Percentiles rank a stretch among this genome's conserved stretches.
phyloP scores from a whole-genome alignment of 2,888 invertebrate species.

The Mamestra brassicae region DNA sequence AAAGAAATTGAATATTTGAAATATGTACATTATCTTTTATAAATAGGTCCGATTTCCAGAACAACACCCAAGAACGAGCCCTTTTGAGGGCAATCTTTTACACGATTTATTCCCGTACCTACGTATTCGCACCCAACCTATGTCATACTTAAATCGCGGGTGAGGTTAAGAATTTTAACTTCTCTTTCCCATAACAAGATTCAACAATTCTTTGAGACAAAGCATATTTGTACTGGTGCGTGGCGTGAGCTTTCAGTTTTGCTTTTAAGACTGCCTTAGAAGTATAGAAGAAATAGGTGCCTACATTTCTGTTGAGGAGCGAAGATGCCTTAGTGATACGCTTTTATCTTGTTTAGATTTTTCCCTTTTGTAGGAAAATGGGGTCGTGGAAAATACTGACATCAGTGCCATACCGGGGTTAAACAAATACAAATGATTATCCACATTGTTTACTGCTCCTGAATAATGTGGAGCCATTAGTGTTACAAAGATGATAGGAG shows the following conservation, averaged over 20 bases:
- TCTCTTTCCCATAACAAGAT: background rate
- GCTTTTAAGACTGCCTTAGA: conserved; percentile 5
- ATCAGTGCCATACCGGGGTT: no score
- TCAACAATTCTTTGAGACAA: conserved; percentile 6
- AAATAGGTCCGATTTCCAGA: no score
- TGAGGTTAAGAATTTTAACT: conserved; percentile 18
- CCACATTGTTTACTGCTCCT: conserved; percentile 15
- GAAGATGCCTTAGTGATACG: conserved; percentile 5
- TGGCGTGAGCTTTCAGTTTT: conserved; percentile 16
- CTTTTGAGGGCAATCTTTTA: no score
- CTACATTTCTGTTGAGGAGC: background rate
- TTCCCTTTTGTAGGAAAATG: conserved; percentile 26
- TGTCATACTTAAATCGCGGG: background rate
- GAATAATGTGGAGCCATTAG: conserved; percentile 34
- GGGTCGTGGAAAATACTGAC: background rate
- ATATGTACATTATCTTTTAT: no score
- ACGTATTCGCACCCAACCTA: background rate
- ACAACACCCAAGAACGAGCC: no score
- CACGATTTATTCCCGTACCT: no score
- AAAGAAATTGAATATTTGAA: no score
- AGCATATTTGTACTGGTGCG: background rate
- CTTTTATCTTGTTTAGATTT: conserved; percentile 36
- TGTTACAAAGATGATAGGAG: conserved; percentile 21
- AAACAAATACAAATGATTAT: conserved; percentile 34
- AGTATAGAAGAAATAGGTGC: background rate